Evolutionary conservation across 2,113 vertebrate species (phyloP).

Genomic region (Phocoena sinus): DNA sequence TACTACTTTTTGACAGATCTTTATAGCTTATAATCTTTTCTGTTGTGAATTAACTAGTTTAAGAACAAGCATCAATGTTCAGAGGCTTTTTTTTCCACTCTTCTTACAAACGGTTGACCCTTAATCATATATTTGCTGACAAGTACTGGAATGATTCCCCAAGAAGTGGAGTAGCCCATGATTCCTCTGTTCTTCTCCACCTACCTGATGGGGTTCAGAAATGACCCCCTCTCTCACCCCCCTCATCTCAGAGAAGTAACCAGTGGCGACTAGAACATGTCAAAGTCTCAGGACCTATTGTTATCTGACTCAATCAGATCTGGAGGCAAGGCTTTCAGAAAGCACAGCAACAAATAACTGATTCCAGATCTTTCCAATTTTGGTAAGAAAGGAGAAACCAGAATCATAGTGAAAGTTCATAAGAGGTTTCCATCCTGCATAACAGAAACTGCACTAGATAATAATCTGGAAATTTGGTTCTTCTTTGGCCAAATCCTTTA

Average conservation of each 20-base stretch:
- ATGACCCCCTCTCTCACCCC: not conserved
- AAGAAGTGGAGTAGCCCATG: not conserved
- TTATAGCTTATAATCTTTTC: slow-evolving; percentile 50
- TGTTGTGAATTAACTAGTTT: slow-evolving; percentile 51
- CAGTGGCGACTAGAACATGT: not conserved
- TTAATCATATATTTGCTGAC: not conserved
- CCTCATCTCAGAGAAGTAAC: not conserved
- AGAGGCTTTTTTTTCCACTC: not conserved
- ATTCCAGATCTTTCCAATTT: not conserved
- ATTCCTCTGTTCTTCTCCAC: not conserved
- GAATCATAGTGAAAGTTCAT: not conserved
- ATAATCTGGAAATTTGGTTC: not conserved
- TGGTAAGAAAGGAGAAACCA: not conserved
- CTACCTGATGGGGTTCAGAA: not conserved
- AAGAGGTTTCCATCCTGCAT: not conserved
- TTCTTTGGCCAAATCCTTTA: not conserved
- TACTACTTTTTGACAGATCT: slow-evolving; percentile 51
- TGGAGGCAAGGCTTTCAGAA: not conserved
- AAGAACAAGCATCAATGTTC: not conserved
- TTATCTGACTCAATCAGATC: not conserved
- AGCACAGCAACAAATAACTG: not conserved
- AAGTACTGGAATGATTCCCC: not conserved
- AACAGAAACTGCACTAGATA: not conserved
- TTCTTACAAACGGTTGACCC: not conserved
- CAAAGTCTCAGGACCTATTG: not conserved